Base-by-base conservation (phyloP, 2,797 vertebrate genomes). In the Gambusia yucatana region DNA sequence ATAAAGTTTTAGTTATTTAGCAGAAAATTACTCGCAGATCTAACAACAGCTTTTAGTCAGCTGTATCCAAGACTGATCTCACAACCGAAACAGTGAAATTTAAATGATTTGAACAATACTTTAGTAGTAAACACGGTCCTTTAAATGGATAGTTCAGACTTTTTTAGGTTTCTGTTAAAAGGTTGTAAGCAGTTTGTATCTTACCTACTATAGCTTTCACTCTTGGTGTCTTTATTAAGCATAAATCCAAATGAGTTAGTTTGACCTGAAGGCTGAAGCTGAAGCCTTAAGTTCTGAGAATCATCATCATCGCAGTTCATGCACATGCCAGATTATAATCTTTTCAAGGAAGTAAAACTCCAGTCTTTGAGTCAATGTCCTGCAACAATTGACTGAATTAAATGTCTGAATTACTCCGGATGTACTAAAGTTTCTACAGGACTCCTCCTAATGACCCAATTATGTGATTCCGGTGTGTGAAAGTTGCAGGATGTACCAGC, bases 21-120 rank as follows among this genome's bases (percentile, higher is more conserved):
- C 47, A 39, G 13, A 52, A 36, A 73, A 28, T 6, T 17, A 33
- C 30, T 20, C 7, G 1, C 7, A 65, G 3, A 39, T 39, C 39
- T 67, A 41, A 20, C 30, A 77, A 43, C 79, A 72, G 17, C n/a
- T 71, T 71, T 63, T 41, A 28, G 4, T 39, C 30, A 10, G 61
- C 22, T 59, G 33, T 9, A 22, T 30, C 9, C 14, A 67, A 57
- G 41, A 52, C 14, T 41, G 25, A 28, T 72, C 14, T 30, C 13
- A 72, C 50, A 10, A 11, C 41, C 20, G 70, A 59, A 22, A 36
- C 30, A 20, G 28, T 65, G 36, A 41, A 44, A 73, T 65, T 69
- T 76, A n/a, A 82, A 76, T n/a, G 6, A 39, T 65, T 39, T 65
- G 36, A 65, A 43, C 63, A 67, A 41, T 41, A 67, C 10, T 25